Evolutionary conservation across 2,113 vertebrate genomes (phyloP), one percentile per base, ranked within the genome.

Genomic region (Sminthopsis crassicaudata): DNA sequence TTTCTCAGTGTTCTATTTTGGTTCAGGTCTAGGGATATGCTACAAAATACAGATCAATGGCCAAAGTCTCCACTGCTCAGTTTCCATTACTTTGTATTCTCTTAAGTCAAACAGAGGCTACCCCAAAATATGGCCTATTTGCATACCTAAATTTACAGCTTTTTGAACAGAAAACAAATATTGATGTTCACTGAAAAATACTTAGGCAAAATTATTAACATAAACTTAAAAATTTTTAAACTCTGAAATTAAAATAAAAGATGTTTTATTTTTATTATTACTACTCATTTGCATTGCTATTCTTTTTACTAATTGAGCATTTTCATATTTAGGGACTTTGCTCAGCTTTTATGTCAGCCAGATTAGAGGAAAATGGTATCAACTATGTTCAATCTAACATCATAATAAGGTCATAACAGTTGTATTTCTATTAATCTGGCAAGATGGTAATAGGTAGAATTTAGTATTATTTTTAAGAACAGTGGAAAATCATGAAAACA

Each of bases 1-100:
- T 97, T 97, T 97, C 95, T 95, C 12, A 93, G 90, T 94, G 92
- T 95, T 94, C 88, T 53, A 60, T 97, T 90, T 95, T 94, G 67
- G 90, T 53, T 97, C 46, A 55, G 93, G 92, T 76, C 46, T 46
- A 60, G 93, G 93, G 89, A 51, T 42, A 94, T 67, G 91, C 95
- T 95, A 97, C 76, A 94, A 42, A 92, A 94, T 54, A 97, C 8
- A 95, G 46, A 89, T 57, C 11, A 2, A 90, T 24, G 51, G 60
- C 93, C 91, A n/a, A 90, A 76, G 92, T 50, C 11, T 46, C 46
- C 2, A 10, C 8, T 95, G 89, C 30, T 88, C 53, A 55, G 23
- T 92, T 54, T n/a, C 53, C 11, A 22, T 52, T 76, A 76, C 36
- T 6, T 90, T 24, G 42, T 42, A 46, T 96, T 90, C 55, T 93